Evolutionary conservation across 2,797 vertebrate genomes (phyloP).

Genomic region (Odontamblyopus lacepedii): DNA sequence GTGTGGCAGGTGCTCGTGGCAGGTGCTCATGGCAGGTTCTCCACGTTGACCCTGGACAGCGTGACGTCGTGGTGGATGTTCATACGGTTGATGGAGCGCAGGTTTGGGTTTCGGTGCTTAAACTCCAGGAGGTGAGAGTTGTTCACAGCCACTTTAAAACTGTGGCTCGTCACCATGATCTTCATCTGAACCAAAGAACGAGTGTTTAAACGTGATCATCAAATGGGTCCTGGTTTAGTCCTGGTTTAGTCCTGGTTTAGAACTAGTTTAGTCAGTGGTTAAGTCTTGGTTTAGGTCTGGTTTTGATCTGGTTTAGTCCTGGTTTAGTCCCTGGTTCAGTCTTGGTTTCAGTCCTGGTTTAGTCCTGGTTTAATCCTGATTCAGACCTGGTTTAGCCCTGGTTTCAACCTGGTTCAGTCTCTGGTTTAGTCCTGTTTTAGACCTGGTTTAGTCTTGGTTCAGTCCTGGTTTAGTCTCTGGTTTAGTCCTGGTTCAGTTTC

Average conservation of each 20-base stretch:
- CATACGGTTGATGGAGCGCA: slow-evolving; percentile 22
- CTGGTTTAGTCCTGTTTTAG: too few relatives aligned
- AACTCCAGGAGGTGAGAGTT: slow-evolving; percentile 34
- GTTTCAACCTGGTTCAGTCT: too few relatives aligned
- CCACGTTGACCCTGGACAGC: slow-evolving; percentile 16
- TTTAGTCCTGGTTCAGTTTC: too few relatives aligned
- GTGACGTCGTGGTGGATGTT: slow-evolving; percentile 34
- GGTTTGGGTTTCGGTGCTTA: slow-evolving; percentile 29
- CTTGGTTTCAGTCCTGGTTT: too few relatives aligned
- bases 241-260: not conserved
- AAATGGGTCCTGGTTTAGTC: not conserved
- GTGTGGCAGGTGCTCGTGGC: not conserved
- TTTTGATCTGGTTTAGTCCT: too few relatives aligned
- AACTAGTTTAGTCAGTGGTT: too few relatives aligned
- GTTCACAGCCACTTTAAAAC: slow-evolving; percentile 49
- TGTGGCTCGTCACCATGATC: slow-evolving; percentile 42
- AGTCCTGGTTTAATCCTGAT: too few relatives aligned
- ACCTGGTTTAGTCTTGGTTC: too few relatives aligned
- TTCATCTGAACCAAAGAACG: slow-evolving; percentile 39
- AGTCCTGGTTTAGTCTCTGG: too few relatives aligned
- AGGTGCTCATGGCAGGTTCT: slow-evolving; percentile 3
- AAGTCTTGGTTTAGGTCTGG: not conserved
- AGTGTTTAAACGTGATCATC: too few relatives aligned
- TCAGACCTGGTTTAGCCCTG: not conserved
- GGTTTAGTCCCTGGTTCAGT: too few relatives aligned